Base-by-base conservation (phyloP, 30 jellyfish, hydroid and myxozoan genomes). In the Turritopsis rubra region DNA sequence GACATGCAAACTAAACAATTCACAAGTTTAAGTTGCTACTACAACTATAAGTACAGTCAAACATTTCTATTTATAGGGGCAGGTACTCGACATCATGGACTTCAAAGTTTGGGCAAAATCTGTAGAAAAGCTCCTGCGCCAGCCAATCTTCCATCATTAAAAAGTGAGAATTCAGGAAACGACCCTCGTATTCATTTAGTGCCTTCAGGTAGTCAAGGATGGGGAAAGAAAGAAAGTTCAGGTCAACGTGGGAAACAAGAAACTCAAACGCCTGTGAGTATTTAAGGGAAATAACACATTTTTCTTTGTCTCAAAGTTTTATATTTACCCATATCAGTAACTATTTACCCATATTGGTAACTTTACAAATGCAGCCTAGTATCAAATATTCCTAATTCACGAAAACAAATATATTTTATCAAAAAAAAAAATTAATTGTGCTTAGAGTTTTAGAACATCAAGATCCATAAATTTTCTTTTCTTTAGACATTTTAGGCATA, bases 131-230 rank as follows among this genome's bases (percentile, higher is more conserved):
- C 85, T 18, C 96, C 95, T 4, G 80, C 75, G 20, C 99, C 99
- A 74, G 99, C 96, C 25, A 88, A 89, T 68, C 83, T 93, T 28
- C 96, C 99, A 24, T 93, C 99, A 66, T 80, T 93, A 85, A 93
- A 93, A 85, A 93, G 86, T 79, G 99, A 93, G 75, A 93, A 93
- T 88, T 89, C 87, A 75, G 99, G 99, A 41, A 93, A 93, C 96
- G 99, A 93, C 77, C 99, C 99, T 27, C 86, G 93, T 68, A 96
- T 93, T 1, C 88, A 83, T 75, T 85, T 93, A 89, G 99, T 93
- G 29, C 99, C 99, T 21, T 25, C 96, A 53, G 95, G 96, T 21
- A 85, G 92, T 79, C 89, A 89, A 83, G 96, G 99, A 89, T 88
- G 99, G 96, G 96, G 90, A 73, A 93, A 93, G 90, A 93, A 93